Base-by-base conservation (phyloP, 2,797 vertebrate species). In the Spheniscus humboldti region DNA sequence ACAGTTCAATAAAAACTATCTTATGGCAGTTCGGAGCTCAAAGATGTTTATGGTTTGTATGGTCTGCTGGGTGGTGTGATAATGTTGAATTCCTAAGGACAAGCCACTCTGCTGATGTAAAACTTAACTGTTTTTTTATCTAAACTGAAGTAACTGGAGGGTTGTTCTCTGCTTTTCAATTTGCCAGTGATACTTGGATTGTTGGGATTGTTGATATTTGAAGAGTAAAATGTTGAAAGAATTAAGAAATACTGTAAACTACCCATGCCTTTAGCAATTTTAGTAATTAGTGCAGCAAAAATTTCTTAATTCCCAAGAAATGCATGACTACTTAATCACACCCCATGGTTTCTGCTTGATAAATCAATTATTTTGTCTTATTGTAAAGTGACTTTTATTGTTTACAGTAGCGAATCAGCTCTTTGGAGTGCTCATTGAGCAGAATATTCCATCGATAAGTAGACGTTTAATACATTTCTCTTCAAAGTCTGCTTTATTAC, bases 1-100 rank as follows among this genome's bases (percentile, higher is more conserved):
- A 31, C n/a, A 56, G 45, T 48, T 95, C 92, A 92, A 86, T 97
- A 93, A 90, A 87, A 93, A 56, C 68, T 72, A 30, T 89, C 84
- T 84, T 74, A 41, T 37, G 82, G 41, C 53, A 76, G 57, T 96
- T 90, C 59, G 85, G 89, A 93, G 60, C 67, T 76, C 78, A 60
- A 50, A 89, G 60, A 85, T 19, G 4, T 91, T 88, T 92, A 92
- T 86, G 82, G 79, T 90, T 89, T 73, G n/a, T 66, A 75, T 79
- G 88, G 53, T 95, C 64, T 94, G 5, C 11, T 59, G 31, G 18
- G 18, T 68, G 4, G 18, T 68, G 41, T 57, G 57, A 66, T 77
- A 52, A 68, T 87, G 72, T 33, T 90, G 66, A 45, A 31, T 75
- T 94, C 56, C 15, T 73, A 68, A 83, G 72, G 66, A 93, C 35